These are phyloP conservation scores for Drosophila gaucha DNA, from an alignment of 2,888 invertebrate species.

Conservation along the genomic window DNA sequence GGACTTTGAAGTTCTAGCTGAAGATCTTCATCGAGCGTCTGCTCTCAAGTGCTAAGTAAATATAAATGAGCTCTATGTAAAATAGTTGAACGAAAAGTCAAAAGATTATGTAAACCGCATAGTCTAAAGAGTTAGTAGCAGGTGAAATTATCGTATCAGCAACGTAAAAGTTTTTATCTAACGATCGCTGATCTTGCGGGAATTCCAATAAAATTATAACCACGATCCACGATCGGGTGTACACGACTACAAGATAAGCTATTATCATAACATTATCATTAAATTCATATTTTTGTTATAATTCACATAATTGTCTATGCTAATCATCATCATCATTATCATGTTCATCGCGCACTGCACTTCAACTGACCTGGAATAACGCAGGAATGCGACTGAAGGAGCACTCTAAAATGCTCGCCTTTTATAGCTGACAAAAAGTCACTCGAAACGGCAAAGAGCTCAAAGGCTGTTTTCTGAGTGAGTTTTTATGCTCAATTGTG, in stretches of 20 bases:
- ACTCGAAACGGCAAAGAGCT: not conserved
- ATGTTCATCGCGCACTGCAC: not conserved
- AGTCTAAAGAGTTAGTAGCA: conserved; percentile 24
- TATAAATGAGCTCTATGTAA: conserved; percentile 62
- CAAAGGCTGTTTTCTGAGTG: not conserved
- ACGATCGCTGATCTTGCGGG: conserved; percentile 52
- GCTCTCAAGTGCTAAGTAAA: conserved; percentile 54
- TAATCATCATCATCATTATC: no score
- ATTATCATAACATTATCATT: no score
- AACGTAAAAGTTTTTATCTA: conserved; percentile 59
- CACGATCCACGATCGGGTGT: no score
- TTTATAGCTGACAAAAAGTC: not conserved
- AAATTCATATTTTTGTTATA: no score
- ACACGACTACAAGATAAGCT: not conserved
- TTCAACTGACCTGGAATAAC: no score
- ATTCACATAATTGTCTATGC: no score
- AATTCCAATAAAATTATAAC: conserved; percentile 73
- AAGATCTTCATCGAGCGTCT: conserved; percentile 16
- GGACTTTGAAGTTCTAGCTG: conserved; percentile 32
- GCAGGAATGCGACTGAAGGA: not conserved
- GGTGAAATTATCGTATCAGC: conserved; percentile 51
- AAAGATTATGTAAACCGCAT: conserved; percentile 34
- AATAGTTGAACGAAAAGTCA: conserved; percentile 15
- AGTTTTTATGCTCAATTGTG: no score
- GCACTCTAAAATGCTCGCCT: no score